Percentiles rank a stretch among this genome's conserved stretches.
Conservation (phyloP, 2,113 vertebrate species). For the Neotoma lepida region DNA sequence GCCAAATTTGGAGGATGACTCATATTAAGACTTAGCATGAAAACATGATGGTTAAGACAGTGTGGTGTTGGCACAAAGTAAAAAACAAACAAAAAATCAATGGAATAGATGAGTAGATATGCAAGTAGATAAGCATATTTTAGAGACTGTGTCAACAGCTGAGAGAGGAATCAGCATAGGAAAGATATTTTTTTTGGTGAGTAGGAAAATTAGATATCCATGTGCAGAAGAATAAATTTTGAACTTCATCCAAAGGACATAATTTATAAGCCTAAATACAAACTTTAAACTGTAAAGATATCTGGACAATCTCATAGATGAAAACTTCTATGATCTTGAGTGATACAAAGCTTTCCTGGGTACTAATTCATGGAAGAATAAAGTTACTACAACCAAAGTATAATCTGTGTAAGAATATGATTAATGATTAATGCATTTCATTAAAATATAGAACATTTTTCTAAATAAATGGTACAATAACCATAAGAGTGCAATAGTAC, state of each 20-base stretch:
- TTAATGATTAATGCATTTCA: neutral
- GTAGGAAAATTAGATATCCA: neutral
- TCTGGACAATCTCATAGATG: neutral
- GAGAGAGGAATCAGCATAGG: neutral
- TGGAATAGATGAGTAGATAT: neutral
- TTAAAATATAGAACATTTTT: constrained; percentile 21
- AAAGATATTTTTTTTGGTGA: neutral
- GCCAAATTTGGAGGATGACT: neutral
- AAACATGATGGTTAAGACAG: neutral
- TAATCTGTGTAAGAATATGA: neutral
- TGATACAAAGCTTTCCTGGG: neutral
- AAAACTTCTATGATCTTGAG: neutral
- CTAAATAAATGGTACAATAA: neutral
- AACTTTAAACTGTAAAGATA: neutral
- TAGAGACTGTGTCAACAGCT: neutral
- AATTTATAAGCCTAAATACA: neutral
- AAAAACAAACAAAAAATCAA: neutral
- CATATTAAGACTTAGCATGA: neutral
- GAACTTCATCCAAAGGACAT: neutral
- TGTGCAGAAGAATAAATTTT: neutral
- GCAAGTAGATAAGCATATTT: neutral
- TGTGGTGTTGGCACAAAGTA: neutral
- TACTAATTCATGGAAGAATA: constrained; percentile 3
- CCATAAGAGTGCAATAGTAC: neutral
- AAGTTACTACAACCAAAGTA: neutral